These are phyloP conservation scores for Antennarius striatus DNA, from an alignment of 2,113 vertebrate species.

Conservation along the genomic window DNA sequence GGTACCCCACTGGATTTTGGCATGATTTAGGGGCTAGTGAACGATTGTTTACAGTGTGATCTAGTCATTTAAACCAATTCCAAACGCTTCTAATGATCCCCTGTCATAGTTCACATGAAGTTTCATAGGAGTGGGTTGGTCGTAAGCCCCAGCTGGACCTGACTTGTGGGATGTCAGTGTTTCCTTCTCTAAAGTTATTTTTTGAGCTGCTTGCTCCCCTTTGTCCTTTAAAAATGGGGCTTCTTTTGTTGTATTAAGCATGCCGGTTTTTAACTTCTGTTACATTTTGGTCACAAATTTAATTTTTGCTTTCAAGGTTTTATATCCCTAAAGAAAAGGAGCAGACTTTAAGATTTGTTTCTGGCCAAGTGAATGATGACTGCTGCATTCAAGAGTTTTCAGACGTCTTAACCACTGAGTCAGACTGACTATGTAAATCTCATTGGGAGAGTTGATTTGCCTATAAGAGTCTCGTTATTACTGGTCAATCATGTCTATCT, in stretches of 20 bases:
- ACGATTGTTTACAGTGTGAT: neutral
- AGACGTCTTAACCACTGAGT: constrained; percentile 19
- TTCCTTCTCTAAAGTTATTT: neutral
- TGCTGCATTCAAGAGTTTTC: neutral
- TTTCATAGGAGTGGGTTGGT: neutral
- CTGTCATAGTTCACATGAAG: constrained; percentile 4
- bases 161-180: constrained; percentile 21
- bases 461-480: constrained; percentile 1
- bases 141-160: neutral
- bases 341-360: constrained; percentile 1
- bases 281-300: constrained; percentile 60
- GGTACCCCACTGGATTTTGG: neutral
- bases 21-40: constrained; percentile 3
- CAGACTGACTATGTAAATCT: neutral
- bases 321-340: constrained; percentile 24
- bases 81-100: constrained; percentile 6
- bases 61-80: constrained; percentile 4
- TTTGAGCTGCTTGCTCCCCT: constrained; percentile 26
- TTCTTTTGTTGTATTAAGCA: constrained; percentile 48
- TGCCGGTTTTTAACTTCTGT: constrained; percentile 57
- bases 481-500: neutral
- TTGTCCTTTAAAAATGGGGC: constrained; percentile 29
- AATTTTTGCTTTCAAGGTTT: constrained; percentile 31
- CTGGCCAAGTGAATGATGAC: constrained; percentile 12
- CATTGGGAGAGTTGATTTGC: constrained; percentile 7